Percentiles rank a stretch among this genome's conserved stretches.
These are phyloP conservation scores for Caenorhabditis macrosperma DNA, from an alignment of 2,888 invertebrate species.

Conservation along the genomic window DNA sequence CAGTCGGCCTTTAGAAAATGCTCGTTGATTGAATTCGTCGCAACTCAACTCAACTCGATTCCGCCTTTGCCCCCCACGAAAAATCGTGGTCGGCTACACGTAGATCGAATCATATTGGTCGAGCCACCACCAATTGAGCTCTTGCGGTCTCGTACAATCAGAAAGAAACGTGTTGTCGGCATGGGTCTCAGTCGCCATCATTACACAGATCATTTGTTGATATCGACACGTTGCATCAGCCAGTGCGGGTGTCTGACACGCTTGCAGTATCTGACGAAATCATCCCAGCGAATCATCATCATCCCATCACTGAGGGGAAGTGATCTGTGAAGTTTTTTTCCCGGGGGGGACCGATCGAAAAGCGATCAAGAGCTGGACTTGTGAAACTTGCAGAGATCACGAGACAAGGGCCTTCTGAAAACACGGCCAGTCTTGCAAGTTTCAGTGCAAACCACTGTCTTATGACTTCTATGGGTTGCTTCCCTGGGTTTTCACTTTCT, in stretches of 20 bases:
- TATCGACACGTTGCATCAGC: constrained; percentile 54
- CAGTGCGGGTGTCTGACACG: constrained; percentile 50
- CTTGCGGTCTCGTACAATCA: not conserved
- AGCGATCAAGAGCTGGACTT: not conserved
- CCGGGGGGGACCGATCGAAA: not conserved
- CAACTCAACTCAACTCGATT: too few relatives aligned
- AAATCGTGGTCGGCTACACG: too few relatives aligned
- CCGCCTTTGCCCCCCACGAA: too few relatives aligned
- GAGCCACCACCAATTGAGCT: too few relatives aligned
- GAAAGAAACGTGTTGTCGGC: constrained; percentile 39
- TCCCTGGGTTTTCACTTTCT: not conserved
- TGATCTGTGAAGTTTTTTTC: constrained; percentile 44
- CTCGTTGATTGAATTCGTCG: too few relatives aligned
- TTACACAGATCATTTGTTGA: constrained; percentile 57
- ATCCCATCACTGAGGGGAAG: constrained; percentile 10
- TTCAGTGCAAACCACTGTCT: not conserved
- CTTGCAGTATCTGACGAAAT: constrained; percentile 56
- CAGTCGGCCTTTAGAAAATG: too few relatives aligned
- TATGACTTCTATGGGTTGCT: not conserved
- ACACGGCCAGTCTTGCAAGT: not conserved
- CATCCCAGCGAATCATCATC: constrained; percentile 39
- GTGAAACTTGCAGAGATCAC: not conserved
- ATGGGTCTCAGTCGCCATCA: constrained; percentile 14
- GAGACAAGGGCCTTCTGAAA: too few relatives aligned
- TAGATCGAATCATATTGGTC: too few relatives aligned